phyloP scores from a whole-genome alignment of 2,888 invertebrate genomes.

The Troilus luridus region DNA sequence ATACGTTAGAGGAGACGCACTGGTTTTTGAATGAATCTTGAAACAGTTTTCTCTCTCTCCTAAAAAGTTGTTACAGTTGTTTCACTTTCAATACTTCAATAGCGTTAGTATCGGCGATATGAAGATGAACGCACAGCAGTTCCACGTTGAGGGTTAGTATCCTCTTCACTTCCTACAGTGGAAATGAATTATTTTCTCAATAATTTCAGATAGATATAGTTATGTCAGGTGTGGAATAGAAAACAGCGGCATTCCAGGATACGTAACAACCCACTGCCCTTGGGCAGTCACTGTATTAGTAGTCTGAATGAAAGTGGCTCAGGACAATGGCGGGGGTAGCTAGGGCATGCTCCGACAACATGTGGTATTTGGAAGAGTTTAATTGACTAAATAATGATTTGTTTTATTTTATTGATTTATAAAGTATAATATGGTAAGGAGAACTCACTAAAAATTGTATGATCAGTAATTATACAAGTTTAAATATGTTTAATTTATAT shows the following conservation, averaged over 20 bases:
- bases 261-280: conserved; percentile 49
- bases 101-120: neutral
- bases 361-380: neutral
- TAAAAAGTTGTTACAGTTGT: no score
- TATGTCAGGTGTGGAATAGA: conserved; percentile 12
- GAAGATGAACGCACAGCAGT: conserved; percentile 20
- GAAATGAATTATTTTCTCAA: neutral
- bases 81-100: neutral
- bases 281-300: conserved; percentile 16
- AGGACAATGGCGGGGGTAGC: neutral
- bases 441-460: no score
- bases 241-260: conserved; percentile 22
- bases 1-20: no score
- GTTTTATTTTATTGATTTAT: no score
- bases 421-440: no score
- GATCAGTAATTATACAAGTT: no score
- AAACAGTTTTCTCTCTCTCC: no score
- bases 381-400: neutral
- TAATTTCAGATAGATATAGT: conserved; percentile 12
- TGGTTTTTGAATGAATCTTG: no score
- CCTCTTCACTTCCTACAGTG: neutral
- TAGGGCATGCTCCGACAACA: neutral
- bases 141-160: conserved; percentile 40
- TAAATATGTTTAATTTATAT: no score
- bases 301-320: neutral